These are phyloP conservation scores for Sciurus carolinensis DNA, from an alignment of 2,797 vertebrate species.

Conservation along the genomic window DNA sequence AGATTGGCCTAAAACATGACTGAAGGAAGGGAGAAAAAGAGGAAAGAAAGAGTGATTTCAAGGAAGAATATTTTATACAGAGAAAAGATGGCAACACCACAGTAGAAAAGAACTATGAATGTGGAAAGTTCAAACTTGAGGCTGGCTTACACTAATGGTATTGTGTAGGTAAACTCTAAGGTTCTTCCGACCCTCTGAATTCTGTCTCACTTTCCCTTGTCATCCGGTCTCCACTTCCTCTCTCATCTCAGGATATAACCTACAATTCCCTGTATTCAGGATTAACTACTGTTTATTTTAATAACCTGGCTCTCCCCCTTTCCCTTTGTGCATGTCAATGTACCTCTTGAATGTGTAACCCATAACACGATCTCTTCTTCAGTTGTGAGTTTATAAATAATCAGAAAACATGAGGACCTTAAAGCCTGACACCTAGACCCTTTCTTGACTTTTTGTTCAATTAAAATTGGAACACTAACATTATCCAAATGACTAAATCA, in stretches of 20 bases:
- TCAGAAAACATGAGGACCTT: background rate
- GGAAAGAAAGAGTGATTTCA: background rate
- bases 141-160: background rate
- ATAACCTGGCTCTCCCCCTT: background rate
- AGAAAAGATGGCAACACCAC: background rate
- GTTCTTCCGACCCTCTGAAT: background rate
- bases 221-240: background rate
- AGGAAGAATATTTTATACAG: background rate
- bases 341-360: background rate
- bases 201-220: background rate
- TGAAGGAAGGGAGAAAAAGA: background rate
- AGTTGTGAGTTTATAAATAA: conserved; percentile 35
- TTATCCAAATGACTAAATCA: background rate
- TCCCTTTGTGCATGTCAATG: background rate
- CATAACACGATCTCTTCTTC: background rate
- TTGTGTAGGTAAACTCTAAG: background rate
- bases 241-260: background rate
- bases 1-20: background rate
- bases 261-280: background rate
- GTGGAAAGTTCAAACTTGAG: background rate
- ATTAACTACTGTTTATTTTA: conserved; percentile 26
- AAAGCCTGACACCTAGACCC: background rate
- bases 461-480: background rate
- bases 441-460: background rate
- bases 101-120: background rate